These are phyloP conservation scores for Cantharis rufa DNA, from an alignment of 2,888 invertebrate genomes.

Conservation along the genomic window DNA sequence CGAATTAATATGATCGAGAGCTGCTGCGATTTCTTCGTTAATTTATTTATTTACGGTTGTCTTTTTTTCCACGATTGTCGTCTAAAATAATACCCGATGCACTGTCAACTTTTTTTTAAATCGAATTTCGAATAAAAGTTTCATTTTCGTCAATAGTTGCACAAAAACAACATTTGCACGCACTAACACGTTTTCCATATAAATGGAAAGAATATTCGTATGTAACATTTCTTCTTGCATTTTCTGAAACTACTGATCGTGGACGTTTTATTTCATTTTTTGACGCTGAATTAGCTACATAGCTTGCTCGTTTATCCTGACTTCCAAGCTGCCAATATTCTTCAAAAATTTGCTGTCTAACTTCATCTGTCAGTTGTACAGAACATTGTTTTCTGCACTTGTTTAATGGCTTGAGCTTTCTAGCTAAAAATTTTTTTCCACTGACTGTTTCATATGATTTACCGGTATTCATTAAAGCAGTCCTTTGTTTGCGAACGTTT, in stretches of 20 bases:
- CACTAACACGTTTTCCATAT: background rate
- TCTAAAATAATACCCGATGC: background rate
- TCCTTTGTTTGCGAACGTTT: no score
- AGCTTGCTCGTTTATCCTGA: background rate
- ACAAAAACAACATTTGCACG: background rate
- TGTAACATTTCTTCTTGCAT: background rate
- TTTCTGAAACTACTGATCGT: background rate
- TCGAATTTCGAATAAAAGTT: background rate
- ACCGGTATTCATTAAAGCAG: no score
- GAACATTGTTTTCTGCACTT: background rate
- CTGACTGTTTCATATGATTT: no score
- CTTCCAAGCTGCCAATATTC: background rate
- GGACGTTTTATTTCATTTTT: background rate
- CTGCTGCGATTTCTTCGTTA: no score
- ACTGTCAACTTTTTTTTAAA: background rate
- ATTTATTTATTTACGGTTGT: no score
- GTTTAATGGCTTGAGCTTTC: background rate
- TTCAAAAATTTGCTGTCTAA: background rate
- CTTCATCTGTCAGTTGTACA: background rate
- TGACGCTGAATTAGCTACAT: background rate
- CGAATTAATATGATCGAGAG: no score
- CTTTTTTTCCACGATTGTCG: no score
- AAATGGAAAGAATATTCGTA: background rate
- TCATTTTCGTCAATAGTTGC: background rate
- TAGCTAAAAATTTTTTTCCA: background rate